Evolutionary conservation across 2,888 invertebrate genomes (phyloP), one percentile per base, ranked within the genome.

Genomic region (Gortyna flavago): DNA sequence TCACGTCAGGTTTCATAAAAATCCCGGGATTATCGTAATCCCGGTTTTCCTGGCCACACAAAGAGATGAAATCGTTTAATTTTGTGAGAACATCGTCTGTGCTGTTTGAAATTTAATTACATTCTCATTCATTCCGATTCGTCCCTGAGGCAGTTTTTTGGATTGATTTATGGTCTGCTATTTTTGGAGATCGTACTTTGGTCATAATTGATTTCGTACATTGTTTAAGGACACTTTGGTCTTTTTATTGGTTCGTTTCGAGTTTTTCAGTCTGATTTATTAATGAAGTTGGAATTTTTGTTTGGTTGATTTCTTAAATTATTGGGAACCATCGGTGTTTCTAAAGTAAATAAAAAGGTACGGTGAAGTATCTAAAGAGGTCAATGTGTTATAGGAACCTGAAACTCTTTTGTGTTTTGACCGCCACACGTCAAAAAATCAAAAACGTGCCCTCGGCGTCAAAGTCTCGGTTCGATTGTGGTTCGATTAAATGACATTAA

Each of bases 21-120:
- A 67, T 69, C 71, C 62, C 29, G 29, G 66, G 75, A 73, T 85
- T 84, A 61, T 66, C 51, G 35, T 72, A 75, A 83, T 75, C 81
- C 67, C 67, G 18, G 54, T 65, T 81, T 79, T 70, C 21, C 41
- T 80, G 68, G 85, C 87, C 77, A 71, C 80, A 81, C 80, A 85
- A 74, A 79, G 75, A 61, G 70, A 79, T 68, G 74, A 83, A 87
- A 85, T 83, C 74, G 72, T 90, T 89, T 85, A 86, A 89, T 88
- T 87, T 81, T 70, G 72, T 73, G 81, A 86, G 82, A 85, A 78
- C 81, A 87, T 68, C 64, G 71, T 80, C 80, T 75, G 71, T 84
- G 70, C 82, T 83, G 85, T 89, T 89, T 86, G 78, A 81, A 89
- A 90, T 90, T 90, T 88, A 88, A 90, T 89, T 85, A 88, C 84